phyloP scores from a whole-genome alignment of 2,888 invertebrate species.

The Papilio protenor region DNA sequence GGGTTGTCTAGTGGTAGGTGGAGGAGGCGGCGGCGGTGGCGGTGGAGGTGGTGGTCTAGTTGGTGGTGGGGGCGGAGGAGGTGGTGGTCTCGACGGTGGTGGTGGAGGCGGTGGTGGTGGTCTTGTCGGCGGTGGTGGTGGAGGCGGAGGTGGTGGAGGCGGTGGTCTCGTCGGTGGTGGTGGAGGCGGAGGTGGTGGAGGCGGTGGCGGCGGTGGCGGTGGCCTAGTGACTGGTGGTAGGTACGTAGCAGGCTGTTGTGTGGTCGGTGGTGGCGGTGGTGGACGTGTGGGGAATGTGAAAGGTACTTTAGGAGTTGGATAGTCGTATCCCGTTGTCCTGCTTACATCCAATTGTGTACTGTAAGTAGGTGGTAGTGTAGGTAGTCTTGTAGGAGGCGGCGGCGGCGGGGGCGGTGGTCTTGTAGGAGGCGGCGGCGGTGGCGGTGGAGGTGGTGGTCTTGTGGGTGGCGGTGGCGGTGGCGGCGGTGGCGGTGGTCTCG shows the following conservation, averaged over 20 bases:
- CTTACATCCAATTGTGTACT: constrained; percentile 44
- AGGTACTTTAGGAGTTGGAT: constrained; percentile 49
- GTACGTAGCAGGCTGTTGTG: constrained; percentile 32
- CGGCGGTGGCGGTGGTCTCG: constrained; percentile 45
- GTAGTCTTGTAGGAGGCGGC: constrained; percentile 44
- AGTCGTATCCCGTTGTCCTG: constrained; percentile 50
- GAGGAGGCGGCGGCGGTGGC: too few relatives aligned
- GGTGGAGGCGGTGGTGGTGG: constrained; percentile 46
- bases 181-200: constrained; percentile 12
- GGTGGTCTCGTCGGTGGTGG: constrained; percentile 45
- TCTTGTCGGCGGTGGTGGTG: constrained; percentile 49
- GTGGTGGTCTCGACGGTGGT: constrained; percentile 43
- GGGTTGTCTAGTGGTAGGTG: too few relatives aligned
- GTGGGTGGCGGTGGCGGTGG: constrained; percentile 45
- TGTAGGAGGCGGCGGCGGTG: constrained; percentile 45
- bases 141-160: constrained; percentile 40
- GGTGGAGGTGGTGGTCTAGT: too few relatives aligned
- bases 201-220: constrained; percentile 33
- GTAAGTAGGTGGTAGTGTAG: constrained; percentile 48
- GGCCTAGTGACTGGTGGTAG: constrained; percentile 43
- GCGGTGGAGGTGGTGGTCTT: constrained; percentile 39
- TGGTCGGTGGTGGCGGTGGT: constrained; percentile 41
- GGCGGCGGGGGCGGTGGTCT: constrained; percentile 46
- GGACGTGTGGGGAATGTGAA: constrained; percentile 45
- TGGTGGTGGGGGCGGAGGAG: not conserved